These are phyloP conservation scores for Tragelaphus scriptus DNA, from an alignment of 2,113 vertebrate genomes.

Conservation along the genomic window DNA sequence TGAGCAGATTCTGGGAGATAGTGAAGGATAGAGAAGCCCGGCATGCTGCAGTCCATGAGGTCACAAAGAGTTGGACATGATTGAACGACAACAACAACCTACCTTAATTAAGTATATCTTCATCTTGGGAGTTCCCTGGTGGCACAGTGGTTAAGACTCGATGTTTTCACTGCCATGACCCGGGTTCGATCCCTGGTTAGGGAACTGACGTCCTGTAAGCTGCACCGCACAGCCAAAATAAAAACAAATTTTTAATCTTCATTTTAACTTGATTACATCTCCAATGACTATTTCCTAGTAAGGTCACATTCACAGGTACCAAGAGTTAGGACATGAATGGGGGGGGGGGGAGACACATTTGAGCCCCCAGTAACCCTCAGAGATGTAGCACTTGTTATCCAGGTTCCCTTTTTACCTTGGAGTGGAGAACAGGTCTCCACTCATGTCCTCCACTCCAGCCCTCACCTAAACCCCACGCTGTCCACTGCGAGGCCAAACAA, in stretches of 20 bases:
- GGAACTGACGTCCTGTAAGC: neutral
- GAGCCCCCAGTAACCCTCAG: neutral
- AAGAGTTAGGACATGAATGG: neutral
- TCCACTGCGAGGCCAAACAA: neutral
- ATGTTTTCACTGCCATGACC: neutral
- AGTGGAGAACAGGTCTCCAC: neutral
- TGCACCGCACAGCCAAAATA: neutral
- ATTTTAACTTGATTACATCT: neutral
- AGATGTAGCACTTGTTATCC: rapidly evolving
- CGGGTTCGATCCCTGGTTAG: neutral
- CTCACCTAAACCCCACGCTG: neutral
- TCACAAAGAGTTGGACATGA: neutral
- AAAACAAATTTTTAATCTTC: neutral
- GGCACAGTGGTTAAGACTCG: neutral
- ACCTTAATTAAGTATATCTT: too few relatives aligned
- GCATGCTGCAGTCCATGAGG: neutral
- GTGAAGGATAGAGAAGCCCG: neutral
- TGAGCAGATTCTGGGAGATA: neutral
- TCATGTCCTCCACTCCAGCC: neutral
- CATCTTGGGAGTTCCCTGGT: too few relatives aligned
- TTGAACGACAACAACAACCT: neutral
- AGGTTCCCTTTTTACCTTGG: neutral
- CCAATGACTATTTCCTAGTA: neutral
- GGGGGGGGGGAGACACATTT: rapidly evolving
- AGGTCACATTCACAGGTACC: neutral